Evolutionary conservation across 2,888 invertebrate genomes (phyloP), one percentile per base, ranked within the genome.

Genomic region (Metopia argyrocephala): DNA sequence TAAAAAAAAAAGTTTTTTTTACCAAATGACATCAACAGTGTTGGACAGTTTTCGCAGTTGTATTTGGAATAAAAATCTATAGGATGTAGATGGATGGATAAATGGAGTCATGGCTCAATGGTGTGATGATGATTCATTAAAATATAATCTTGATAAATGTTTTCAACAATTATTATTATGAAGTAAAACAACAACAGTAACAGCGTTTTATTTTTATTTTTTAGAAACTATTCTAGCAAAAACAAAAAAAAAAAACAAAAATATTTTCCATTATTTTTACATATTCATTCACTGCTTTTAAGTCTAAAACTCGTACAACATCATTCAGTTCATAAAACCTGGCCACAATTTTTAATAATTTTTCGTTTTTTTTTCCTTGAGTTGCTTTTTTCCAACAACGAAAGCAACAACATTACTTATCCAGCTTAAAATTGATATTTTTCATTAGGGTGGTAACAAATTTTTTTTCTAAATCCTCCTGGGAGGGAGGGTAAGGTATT

Each of bases 131-230:
- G 88, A 87, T 87, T 88, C 87, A 87, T 83, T 85, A 85, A 86
- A 87, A 87, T 86, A 84, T 88, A 87, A 89, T 87, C 87, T 85
- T 87, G 88, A 88, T 88, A 86, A 88, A 88, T 89, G 87, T 85
- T 85, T 84, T 84, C 73, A 70, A 84, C 85, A 84, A 84, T 85
- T 84, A 75, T 46, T 64, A 52, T 38, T 27, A 64, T 54, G 38
- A 65, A 48, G n/a, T n/a, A 73, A 78, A 84, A 75, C 73, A 78
- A 80, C 74, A 46, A 28, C 15, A 61, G 52, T 5, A 38, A 50
- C 18, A 6, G 18, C 12, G 25, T 27, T 61, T 46, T 31, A 69
- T 52, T 38, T 38, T 38, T 70, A 25, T 59, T 65, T 57, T 54
- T 54, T 71, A 62, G 61, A 70, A 56, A 68, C 56, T 57, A 71